Evolutionary conservation across 2,888 invertebrate genomes (phyloP), one percentile per base, ranked within the genome.

Genomic region (Phortica magna): DNA sequence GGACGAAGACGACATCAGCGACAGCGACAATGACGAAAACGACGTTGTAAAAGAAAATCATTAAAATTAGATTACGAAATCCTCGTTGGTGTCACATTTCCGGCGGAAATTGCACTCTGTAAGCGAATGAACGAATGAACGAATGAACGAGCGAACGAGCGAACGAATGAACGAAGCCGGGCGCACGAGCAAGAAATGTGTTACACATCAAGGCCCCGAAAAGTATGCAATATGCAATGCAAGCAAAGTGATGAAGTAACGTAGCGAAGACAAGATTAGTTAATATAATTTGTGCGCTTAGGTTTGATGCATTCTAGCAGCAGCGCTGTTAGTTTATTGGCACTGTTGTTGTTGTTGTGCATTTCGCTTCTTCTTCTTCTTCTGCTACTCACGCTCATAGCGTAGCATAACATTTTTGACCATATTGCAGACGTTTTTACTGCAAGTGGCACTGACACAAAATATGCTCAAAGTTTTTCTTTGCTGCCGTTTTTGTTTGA

Each of bases 21-120:
- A 31, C 17, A 73, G 14, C 17, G 59, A 6, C 4, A 59, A 64
- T 4, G 41, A 57, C 14, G 39, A 41, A 22, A 17, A 42, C 39
- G 39, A 73, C 42, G 72, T n/a, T 41, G 57, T 55, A 83, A 88
- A 78, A 86, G 76, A 81, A 85, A 85, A 85, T 85, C 88, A 88
- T 85, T 88, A 85, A 85, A 85, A 85, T 85, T 88, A 83, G 83
- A 85, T 85, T 85, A 85, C 88, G 84, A 81, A 88, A 88, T 88
- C 82, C 86, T 78, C 79, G 84, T 78, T 80, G 83, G 83, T 87
- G 88, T 85, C 88, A 85, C 85, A 85, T 85, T 85, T 85, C 85
- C 85, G 88, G 75, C 85, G 85, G 85, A 85, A 85, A 85, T 85
- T 85, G 85, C 88, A 85, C 85, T 88, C 84, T 85, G 83, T 82